phyloP scores from a whole-genome alignment of 2,797 vertebrate genomes.

The Jordanella pulchra region DNA sequence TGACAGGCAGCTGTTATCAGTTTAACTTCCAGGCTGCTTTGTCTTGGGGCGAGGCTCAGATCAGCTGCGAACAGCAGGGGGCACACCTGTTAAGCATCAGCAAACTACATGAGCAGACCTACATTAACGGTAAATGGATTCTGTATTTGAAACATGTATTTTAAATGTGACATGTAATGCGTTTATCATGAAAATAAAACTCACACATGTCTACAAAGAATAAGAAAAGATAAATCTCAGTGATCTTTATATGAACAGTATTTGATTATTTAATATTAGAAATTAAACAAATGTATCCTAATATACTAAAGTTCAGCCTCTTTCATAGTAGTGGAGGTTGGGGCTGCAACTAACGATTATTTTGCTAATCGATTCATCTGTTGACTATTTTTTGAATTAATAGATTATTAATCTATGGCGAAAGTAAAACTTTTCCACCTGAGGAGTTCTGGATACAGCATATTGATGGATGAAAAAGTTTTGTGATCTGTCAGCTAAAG shows the following conservation, averaged over 20 bases:
- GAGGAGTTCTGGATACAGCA: no score
- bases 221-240: not conserved
- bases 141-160: not conserved
- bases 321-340: no score
- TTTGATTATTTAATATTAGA: not conserved
- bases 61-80: constrained; percentile 95
- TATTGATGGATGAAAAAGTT: no score
- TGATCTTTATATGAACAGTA: not conserved
- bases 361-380: no score
- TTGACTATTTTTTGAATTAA: no score
- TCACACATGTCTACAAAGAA: not conserved
- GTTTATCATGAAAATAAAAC: not conserved
- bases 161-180: not conserved
- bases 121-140: constrained; percentile 89
- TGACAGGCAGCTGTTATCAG: constrained; percentile 98
- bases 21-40: constrained; percentile 96
- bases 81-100: constrained; percentile 95
- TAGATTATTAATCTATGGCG: no score
- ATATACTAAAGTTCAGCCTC: not conserved
- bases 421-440: no score
- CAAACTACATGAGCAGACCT: constrained; percentile 96
- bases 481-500: no score
- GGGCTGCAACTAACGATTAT: no score
- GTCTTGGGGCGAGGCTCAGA: constrained; percentile 93
- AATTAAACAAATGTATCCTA: not conserved